These are phyloP conservation scores for Schlechtendalia chinensis DNA, from an alignment of 1,140 invertebrate genomes.

Conservation along the genomic window DNA sequence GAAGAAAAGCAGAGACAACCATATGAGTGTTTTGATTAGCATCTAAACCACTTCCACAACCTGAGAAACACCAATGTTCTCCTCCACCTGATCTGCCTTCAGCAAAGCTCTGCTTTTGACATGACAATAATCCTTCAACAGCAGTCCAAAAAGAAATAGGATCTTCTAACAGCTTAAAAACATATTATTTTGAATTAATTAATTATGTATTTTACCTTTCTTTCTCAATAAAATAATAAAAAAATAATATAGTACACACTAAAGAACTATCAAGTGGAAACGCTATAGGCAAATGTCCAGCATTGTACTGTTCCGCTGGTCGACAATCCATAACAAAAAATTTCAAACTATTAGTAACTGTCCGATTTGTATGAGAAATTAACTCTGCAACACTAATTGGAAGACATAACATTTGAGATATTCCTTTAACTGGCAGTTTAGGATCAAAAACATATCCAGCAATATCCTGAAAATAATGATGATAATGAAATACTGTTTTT, in stretches of 20 bases:
- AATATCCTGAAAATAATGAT: constrained; percentile 7
- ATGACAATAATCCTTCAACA: constrained; percentile 86
- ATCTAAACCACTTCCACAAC: constrained; percentile 83
- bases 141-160: constrained; percentile 91
- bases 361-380: constrained; percentile 69
- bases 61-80: constrained; percentile 95
- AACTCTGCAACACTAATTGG: constrained; percentile 87
- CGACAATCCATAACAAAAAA: constrained; percentile 98
- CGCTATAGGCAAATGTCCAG: constrained; percentile 91
- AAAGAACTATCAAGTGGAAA: constrained; percentile 97
- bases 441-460: constrained; percentile 34
- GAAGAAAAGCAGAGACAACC: constrained; percentile 96
- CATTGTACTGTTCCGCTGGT: constrained; percentile 94
- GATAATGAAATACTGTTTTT: neutral
- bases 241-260: constrained; percentile 57
- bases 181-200: constrained; percentile 50
- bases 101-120: constrained; percentile 84
- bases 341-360: constrained; percentile 63
- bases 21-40: constrained; percentile 97
- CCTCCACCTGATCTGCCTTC: constrained; percentile 86
- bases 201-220: constrained; percentile 29
- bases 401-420: constrained; percentile 87
- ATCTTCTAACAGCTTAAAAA: constrained; percentile 76
- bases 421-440: constrained; percentile 28
- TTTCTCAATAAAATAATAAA: neutral